Evolutionary conservation across 2,888 invertebrate genomes (phyloP).

Genomic region (Andrena dorsata): DNA sequence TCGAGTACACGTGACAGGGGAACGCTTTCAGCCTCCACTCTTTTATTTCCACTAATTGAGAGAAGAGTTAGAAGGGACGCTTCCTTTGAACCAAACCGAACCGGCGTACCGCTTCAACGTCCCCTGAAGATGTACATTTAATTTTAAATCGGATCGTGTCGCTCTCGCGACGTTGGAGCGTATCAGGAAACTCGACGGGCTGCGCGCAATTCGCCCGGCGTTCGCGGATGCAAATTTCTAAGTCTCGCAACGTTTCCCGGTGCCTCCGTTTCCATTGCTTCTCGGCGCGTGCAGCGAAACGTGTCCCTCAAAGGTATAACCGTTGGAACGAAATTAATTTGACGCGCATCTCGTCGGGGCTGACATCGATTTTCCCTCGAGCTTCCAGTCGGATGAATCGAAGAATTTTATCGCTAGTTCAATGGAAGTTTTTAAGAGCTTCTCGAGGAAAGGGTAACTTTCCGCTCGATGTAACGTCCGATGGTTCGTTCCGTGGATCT

Average conservation of each 20-base stretch:
- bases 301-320: not conserved
- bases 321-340: constrained; percentile 20
- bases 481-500: constrained; percentile 31
- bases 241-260: not conserved
- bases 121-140: not conserved
- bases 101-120: not conserved
- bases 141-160: not conserved
- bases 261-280: no score
- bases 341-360: not conserved
- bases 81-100: constrained; percentile 4
- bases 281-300: not conserved
- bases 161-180: not conserved
- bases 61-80: not conserved
- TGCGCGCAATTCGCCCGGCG: no score
- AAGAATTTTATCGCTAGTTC: constrained; percentile 22
- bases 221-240: not conserved
- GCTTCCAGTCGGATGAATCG: constrained; percentile 12
- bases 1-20: constrained; percentile 43
- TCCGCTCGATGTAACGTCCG: constrained; percentile 11
- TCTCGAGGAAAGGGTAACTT: constrained; percentile 8
- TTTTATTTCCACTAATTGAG: constrained; percentile 43
- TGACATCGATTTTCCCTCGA: constrained; percentile 1
- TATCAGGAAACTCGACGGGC: not conserved
- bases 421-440: constrained; percentile 25
- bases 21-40: constrained; percentile 38